Conservation (phyloP, 2,797 vertebrate species). For the Semaprochilodus insignis region DNA sequence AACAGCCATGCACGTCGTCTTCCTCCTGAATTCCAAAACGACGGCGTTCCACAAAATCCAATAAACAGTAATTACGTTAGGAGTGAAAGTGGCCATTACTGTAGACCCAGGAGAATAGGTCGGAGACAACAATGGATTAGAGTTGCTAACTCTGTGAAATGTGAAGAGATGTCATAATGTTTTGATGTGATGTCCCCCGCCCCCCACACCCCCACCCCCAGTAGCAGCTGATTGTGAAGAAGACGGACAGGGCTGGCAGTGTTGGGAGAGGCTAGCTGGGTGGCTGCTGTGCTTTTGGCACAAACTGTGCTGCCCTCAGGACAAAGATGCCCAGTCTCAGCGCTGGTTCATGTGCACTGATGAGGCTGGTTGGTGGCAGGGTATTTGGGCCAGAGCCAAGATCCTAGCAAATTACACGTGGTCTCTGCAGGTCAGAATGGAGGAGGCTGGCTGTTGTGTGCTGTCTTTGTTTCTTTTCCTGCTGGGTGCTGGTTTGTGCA, state of each 20-base stretch:
- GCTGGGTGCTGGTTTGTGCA: constrained; percentile 3
- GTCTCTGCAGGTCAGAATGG: constrained; percentile 47
- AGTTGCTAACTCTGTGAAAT: constrained; percentile 5
- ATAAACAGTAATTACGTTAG: constrained; percentile 50
- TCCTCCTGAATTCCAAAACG: constrained; percentile 44
- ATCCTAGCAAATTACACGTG: constrained; percentile 43
- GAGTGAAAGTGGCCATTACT: constrained; percentile 52
- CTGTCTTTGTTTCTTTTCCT: constrained; percentile 49
- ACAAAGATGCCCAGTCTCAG: constrained; percentile 35
- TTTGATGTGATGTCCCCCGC: constrained; percentile 1
- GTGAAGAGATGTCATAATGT: constrained; percentile 28
- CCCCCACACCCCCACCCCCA: not conserved
- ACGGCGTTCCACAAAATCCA: constrained; percentile 40
- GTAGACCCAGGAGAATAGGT: constrained; percentile 43
- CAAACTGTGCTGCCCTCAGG: not conserved
- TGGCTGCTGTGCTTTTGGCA: constrained; percentile 7
- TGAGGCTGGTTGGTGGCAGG: constrained; percentile 34
- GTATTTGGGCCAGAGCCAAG: constrained; percentile 49
- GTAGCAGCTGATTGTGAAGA: constrained; percentile 33
- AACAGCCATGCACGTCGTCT: constrained; percentile 12
- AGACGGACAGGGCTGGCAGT: not conserved
- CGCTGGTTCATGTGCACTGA: constrained; percentile 30
- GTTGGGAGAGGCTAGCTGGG: constrained; percentile 21
- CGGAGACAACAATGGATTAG: constrained; percentile 41
- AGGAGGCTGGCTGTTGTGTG: constrained; percentile 33